Conservation (phyloP, 2,888 invertebrate genomes). For the Philopedon plagiatum region DNA sequence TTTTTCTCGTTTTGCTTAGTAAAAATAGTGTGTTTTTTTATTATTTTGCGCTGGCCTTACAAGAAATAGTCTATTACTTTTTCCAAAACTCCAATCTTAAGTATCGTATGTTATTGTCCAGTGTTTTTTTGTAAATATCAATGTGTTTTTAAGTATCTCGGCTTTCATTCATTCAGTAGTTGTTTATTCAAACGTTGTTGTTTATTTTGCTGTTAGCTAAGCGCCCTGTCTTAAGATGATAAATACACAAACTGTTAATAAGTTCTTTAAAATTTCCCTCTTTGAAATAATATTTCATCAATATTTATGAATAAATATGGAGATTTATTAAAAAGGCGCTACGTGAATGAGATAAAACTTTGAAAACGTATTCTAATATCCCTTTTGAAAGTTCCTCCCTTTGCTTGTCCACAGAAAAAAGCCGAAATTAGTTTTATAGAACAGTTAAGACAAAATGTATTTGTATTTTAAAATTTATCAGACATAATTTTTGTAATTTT, state of each 20-base stretch:
- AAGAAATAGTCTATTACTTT: too few species aligned
- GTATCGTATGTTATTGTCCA: too few species aligned
- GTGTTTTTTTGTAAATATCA: too few species aligned
- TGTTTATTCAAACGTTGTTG: not conserved
- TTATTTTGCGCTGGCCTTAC: too few species aligned
- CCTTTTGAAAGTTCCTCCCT: conserved; percentile 8
- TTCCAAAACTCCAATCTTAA: too few species aligned
- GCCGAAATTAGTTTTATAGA: conserved; percentile 5
- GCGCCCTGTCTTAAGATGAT: conserved; percentile 5
- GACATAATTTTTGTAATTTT: too few species aligned
- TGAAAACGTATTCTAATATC: conserved; percentile 33
- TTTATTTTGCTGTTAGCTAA: not conserved
- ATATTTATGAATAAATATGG: conserved; percentile 46
- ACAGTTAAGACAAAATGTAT: not conserved
- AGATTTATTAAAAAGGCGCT: conserved; percentile 42
- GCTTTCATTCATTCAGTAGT: not conserved
- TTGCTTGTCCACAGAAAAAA: not conserved
- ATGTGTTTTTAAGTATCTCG: too few species aligned
- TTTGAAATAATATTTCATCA: conserved; percentile 32
- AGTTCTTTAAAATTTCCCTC: not conserved
- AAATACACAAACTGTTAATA: conserved; percentile 11
- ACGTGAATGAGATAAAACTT: conserved; percentile 44
- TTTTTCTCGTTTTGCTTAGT: too few species aligned
- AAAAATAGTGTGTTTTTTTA: too few species aligned
- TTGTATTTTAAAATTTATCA: too few species aligned